phyloP scores from a whole-genome alignment of 2,113 vertebrate genomes.

The Chaetorhynchus papuensis region DNA sequence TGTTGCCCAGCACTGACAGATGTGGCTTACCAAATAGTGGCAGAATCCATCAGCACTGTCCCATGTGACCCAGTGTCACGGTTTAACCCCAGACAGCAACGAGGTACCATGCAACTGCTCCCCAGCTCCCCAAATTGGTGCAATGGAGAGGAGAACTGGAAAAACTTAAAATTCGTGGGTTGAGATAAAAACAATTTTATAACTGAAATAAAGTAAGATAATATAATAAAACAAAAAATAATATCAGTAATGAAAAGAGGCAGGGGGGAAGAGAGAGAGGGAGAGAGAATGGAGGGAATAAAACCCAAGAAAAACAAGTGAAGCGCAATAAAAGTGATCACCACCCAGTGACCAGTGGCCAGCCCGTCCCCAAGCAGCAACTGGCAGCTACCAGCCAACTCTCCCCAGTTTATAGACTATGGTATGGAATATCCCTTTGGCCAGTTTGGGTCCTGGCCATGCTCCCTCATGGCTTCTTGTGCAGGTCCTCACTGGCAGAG shows the following conservation, averaged over 20 bases:
- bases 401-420: background rate
- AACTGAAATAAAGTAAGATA: background rate
- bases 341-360: background rate
- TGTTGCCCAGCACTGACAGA: background rate
- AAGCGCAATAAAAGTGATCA: background rate
- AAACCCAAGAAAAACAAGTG: background rate
- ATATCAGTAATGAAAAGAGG: background rate
- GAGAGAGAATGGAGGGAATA: background rate
- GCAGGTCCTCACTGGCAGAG: background rate
- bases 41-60: background rate
- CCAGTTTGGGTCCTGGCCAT: background rate
- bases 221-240: background rate
- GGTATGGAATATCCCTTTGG: background rate
- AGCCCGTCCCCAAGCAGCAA: background rate
- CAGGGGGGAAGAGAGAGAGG: rapidly evolving
- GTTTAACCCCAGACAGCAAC: background rate
- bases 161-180: background rate
- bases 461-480: background rate
- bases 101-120: background rate
- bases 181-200: background rate
- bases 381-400: background rate
- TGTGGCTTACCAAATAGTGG: background rate
- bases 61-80: background rate
- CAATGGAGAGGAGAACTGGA: background rate
- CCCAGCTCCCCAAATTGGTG: background rate